A percentile compares a stretch with the other conserved stretches of the same genome.
These are phyloP conservation scores for Erebia epiphron DNA, from an alignment of 2,888 invertebrate genomes.

Conservation along the genomic window DNA sequence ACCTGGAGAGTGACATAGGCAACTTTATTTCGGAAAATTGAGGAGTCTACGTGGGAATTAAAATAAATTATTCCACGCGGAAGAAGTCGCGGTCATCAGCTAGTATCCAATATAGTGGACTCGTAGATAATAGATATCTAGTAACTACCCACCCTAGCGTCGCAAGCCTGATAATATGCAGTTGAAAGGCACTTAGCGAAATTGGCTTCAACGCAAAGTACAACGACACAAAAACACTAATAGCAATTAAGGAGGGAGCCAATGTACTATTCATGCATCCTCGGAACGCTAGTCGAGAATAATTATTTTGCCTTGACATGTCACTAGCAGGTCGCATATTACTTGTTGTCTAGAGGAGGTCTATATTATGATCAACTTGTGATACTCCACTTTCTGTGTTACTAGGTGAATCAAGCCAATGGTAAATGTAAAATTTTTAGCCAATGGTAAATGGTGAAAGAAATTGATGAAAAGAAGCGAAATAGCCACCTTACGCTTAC, in stretches of 20 bases:
- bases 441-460: no score
- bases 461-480: no score
- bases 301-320: conserved; percentile 33
- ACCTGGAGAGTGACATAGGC: no score
- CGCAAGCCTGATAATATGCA: conserved; percentile 45
- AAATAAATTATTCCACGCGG: no score
- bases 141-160: conserved; percentile 46
- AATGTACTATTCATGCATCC: conserved; percentile 40
- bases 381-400: no score
- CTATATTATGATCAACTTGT: no score
- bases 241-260: conserved; percentile 45
- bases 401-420: no score
- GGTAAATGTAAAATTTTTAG: no score
- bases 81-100: neutral
- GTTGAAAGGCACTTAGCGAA: conserved; percentile 45
- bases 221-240: conserved; percentile 46
- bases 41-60: no score
- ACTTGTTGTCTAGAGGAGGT: neutral
- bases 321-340: conserved; percentile 16
- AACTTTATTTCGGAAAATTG: no score
- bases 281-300: conserved; percentile 37
- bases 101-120: conserved; percentile 22
- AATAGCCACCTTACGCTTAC: no score
- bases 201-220: conserved; percentile 48
- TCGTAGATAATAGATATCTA: neutral